Conservation (phyloP, 2,888 invertebrate species). For the Drosophila mimica region DNA sequence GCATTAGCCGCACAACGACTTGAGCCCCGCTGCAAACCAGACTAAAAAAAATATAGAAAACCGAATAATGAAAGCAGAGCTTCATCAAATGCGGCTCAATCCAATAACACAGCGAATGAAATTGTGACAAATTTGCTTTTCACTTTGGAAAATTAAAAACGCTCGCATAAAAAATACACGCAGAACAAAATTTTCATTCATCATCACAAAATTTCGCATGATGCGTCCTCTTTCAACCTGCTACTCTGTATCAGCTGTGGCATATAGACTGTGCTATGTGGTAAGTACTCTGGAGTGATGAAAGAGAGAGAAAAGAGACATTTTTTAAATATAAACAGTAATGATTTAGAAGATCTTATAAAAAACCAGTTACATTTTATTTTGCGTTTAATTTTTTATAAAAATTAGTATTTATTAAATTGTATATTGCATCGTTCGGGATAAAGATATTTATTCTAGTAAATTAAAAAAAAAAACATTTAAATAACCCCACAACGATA, state of each 20-base stretch:
- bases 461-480: neutral
- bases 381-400: neutral
- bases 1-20: conserved; percentile 75
- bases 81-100: conserved; percentile 73
- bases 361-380: neutral
- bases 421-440: accelerated
- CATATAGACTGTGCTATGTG: neutral
- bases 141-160: conserved; percentile 77
- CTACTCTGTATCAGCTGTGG: conserved; percentile 18
- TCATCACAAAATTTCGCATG: conserved; percentile 69
- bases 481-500: accelerated
- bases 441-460: neutral
- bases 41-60: conserved; percentile 35
- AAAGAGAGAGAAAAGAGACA: neutral
- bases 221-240: conserved; percentile 31
- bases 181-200: conserved; percentile 64
- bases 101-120: conserved; percentile 70
- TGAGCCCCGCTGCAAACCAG: conserved; percentile 42
- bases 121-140: conserved; percentile 78
- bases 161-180: conserved; percentile 60
- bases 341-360: neutral
- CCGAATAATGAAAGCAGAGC: conserved; percentile 58
- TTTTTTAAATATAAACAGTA: neutral
- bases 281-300: neutral
- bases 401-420: neutral